Percentiles rank a stretch among this genome's conserved stretches.
Conservation (phyloP, 2,797 vertebrate species). For the Sebastes minor region DNA sequence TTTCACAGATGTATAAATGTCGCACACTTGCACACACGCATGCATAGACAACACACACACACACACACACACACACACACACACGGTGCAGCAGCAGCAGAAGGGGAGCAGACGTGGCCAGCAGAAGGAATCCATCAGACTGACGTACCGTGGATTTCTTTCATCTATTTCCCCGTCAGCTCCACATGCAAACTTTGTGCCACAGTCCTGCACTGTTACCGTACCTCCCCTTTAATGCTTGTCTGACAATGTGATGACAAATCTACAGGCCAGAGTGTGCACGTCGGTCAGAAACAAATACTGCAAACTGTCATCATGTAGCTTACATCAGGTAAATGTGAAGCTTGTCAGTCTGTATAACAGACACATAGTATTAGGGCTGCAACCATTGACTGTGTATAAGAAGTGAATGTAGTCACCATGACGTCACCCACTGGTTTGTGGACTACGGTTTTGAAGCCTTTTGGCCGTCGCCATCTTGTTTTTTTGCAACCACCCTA, state of each 20-base stretch:
- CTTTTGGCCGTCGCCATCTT: too few relatives aligned
- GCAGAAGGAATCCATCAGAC: slow-evolving; percentile 66
- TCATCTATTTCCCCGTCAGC: slow-evolving; percentile 34
- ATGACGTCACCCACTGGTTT: too few relatives aligned
- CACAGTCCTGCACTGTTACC: slow-evolving; percentile 2
- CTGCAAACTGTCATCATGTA: neutral
- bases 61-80: neutral
- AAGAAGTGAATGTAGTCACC: too few relatives aligned
- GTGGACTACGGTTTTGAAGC: too few relatives aligned
- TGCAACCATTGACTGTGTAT: neutral
- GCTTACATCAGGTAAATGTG: neutral
- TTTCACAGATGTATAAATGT: slow-evolving; percentile 27
- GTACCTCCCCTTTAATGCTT: neutral
- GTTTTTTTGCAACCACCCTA: too few relatives aligned
- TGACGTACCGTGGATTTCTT: slow-evolving; percentile 30
- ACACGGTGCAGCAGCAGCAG: slow-evolving; percentile 43
- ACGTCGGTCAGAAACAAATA: neutral
- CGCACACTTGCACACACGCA: slow-evolving; percentile 5
- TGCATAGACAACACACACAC: neutral
- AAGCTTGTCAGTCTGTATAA: neutral
- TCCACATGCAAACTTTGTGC: slow-evolving; percentile 25
- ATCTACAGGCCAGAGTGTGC: neutral
- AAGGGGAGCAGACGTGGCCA: slow-evolving; percentile 61
- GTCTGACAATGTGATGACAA: slow-evolving; percentile 22
- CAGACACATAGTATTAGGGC: neutral